These are phyloP conservation scores for Caenorhabditis sulstoni DNA, from an alignment of 2,888 invertebrate genomes.

Conservation along the genomic window DNA sequence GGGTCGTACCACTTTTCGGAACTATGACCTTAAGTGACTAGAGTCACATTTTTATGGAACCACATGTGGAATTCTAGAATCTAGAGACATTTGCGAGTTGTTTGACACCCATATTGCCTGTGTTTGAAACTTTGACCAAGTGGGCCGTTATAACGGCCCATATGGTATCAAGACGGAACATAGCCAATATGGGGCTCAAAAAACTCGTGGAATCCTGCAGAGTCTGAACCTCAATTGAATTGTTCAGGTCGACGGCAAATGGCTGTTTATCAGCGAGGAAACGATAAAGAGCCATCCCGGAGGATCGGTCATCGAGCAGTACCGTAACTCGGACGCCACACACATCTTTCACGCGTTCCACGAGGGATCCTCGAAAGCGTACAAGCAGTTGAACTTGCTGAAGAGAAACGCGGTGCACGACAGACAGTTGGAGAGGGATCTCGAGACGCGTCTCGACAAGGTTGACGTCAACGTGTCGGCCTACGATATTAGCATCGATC, in stretches of 20 bases:
- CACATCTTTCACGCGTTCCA: slow-evolving; percentile 80
- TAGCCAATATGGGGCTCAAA: neutral
- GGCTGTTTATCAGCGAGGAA: slow-evolving; percentile 74
- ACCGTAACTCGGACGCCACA: slow-evolving; percentile 78
- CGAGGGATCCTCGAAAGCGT: slow-evolving; percentile 75
- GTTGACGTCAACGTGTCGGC: slow-evolving; percentile 72
- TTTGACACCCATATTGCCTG: slow-evolving; percentile 6
- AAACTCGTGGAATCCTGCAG: neutral
- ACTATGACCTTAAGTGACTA: too few relatives aligned
- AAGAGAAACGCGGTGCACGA: slow-evolving; percentile 54
- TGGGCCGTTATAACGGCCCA: too few relatives aligned
- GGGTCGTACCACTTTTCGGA: too few relatives aligned
- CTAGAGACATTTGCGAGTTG: neutral
- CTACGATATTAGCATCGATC: slow-evolving; percentile 75
- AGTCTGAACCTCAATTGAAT: neutral
- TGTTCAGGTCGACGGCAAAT: slow-evolving; percentile 75
- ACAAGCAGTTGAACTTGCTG: slow-evolving; percentile 73
- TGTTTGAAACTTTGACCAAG: neutral
- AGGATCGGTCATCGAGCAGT: slow-evolving; percentile 77
- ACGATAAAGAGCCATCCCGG: slow-evolving; percentile 78
- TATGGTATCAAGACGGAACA: neutral
- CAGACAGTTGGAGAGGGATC: slow-evolving; percentile 57
- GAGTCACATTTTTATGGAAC: too few relatives aligned
- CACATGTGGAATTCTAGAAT: neutral
- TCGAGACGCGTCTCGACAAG: slow-evolving; percentile 66